A percentile compares a stretch with the other conserved stretches of the same genome.
These are phyloP conservation scores for Cerastis leucographa DNA, from an alignment of 2,888 invertebrate genomes.

Conservation along the genomic window DNA sequence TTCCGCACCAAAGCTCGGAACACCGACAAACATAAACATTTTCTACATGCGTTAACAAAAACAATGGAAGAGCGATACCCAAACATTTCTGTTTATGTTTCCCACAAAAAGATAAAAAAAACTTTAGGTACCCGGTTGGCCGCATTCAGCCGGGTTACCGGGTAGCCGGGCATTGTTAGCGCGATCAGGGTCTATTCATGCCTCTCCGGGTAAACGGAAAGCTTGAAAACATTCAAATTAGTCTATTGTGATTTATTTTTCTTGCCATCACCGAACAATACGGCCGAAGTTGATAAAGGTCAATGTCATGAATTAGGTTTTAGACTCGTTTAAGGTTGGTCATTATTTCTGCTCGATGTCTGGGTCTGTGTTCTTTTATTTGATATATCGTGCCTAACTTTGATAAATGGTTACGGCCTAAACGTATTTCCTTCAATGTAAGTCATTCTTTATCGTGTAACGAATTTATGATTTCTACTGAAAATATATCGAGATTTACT, in stretches of 20 bases:
- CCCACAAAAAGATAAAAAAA: conserved; percentile 79
- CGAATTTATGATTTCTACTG: conserved; percentile 18
- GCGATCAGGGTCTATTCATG: conserved; percentile 83
- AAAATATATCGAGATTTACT: not conserved
- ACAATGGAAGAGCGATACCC: conserved; percentile 82
- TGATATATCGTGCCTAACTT: conserved; percentile 47
- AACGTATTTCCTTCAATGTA: conserved; percentile 37
- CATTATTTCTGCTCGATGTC: conserved; percentile 43
- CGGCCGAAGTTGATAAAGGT: conserved; percentile 74
- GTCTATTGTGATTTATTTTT: conserved; percentile 86
- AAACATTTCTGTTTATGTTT: conserved; percentile 85
- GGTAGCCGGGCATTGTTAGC: conserved; percentile 80
- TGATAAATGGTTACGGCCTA: conserved; percentile 46
- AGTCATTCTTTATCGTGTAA: conserved; percentile 13
- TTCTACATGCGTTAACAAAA: conserved; percentile 79
- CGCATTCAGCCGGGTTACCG: conserved; percentile 76
- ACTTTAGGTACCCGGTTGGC: conserved; percentile 75
- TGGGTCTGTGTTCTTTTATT: conserved; percentile 47
- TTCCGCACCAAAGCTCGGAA: conserved; percentile 62
- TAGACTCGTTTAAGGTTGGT: conserved; percentile 9
- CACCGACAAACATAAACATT: conserved; percentile 73
- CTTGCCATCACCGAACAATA: conserved; percentile 78
- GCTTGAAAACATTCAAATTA: conserved; percentile 87
- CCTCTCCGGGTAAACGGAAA: conserved; percentile 79
- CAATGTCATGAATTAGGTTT: conserved; percentile 70